Conservation (phyloP, 2,797 vertebrate genomes). For the Pempheris klunzingeri region DNA sequence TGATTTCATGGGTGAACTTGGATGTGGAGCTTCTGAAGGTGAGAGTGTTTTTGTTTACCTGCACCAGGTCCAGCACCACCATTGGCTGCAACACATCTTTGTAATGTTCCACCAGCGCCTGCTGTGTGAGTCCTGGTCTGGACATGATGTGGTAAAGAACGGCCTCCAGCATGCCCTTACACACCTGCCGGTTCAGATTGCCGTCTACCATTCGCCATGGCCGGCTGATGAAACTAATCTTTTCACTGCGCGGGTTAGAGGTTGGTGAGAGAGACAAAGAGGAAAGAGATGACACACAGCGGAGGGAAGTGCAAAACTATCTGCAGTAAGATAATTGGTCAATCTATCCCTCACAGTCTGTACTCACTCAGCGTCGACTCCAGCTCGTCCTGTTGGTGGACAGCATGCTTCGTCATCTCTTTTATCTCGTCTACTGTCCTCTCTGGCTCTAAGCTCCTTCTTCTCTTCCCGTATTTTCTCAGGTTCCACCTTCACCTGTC, state of each 20-base stretch:
- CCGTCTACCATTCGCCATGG: slow-evolving; percentile 96
- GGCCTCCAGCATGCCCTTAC: slow-evolving; percentile 96
- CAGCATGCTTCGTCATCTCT: not conserved
- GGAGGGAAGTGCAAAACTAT: not conserved
- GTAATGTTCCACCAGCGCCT: slow-evolving; percentile 89
- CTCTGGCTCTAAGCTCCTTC: not conserved
- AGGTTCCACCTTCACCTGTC: slow-evolving; percentile 6
- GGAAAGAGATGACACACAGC: not conserved
- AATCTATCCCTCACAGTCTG: not conserved
- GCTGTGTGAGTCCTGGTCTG: slow-evolving; percentile 88
- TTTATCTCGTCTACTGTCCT: not conserved
- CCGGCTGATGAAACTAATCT: slow-evolving; percentile 88
- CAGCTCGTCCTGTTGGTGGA: not conserved
- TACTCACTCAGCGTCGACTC: slow-evolving; percentile 51
- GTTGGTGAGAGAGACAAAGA: not conserved
- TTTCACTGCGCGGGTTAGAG: slow-evolving; percentile 34
- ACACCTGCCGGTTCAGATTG: slow-evolving; percentile 90
- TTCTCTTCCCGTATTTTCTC: not conserved
- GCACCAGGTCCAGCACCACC: slow-evolving; percentile 89
- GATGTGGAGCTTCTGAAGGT: not conserved
- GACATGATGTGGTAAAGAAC: slow-evolving; percentile 94
- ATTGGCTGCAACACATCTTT: slow-evolving; percentile 89
- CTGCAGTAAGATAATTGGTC: not conserved
- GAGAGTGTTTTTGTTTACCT: slow-evolving; percentile 80
- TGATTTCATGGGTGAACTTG: not conserved